Base-by-base conservation (phyloP, 1,140 invertebrate genomes). In the Steinernema feltiae region DNA sequence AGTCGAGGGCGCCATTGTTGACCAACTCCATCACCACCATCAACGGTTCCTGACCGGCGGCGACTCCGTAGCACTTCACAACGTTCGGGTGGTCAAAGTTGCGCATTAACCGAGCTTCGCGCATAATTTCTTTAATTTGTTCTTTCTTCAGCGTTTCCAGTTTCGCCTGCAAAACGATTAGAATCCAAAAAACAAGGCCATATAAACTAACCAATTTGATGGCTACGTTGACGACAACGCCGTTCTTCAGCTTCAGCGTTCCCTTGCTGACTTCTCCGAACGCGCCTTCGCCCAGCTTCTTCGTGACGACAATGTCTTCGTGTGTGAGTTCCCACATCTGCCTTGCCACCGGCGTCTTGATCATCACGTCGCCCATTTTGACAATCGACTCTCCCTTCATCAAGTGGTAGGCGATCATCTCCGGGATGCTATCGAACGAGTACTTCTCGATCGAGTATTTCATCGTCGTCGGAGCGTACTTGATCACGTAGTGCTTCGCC, bases 181-280 rank as follows among this genome's bases (percentile, higher is more conserved):
- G 18, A 3, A 41, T 18, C 3, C 3, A 7, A 41, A 41, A 7
- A 41, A 18, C 35, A 7, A 41, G 35, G 18, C 18, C 35, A 41
- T 18, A 41, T 7, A 41, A 41, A 41, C 35, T 7, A 7, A 41
- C 35, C 18, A 41, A 41, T 41, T 63, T 63, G 15, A 63, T 27
- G 53, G 53, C 53, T 27, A 63, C 53, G 24, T 63, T 41, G 15
- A 53, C 32, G 3, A 48, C 29, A 32, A 30, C 32, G 1, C 72
- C 69, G 21, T 75, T 46, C 18, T 30, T 24, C 2, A 15, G 53
- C 32, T 75, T 75, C 70, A 71, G 35, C 15, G 24, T 27, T 24
- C 30, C 70, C 24, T 31, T 71, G 70, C n/a, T 12, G 35, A 71
- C 70, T 3, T 71, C 70, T 32, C 70, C 70, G 24, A 71, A 71